A percentile compares a stretch with the other conserved stretches of the same genome.
phyloP scores from a whole-genome alignment of 2,888 invertebrate genomes.

The Acrocyrtus sp. region DNA sequence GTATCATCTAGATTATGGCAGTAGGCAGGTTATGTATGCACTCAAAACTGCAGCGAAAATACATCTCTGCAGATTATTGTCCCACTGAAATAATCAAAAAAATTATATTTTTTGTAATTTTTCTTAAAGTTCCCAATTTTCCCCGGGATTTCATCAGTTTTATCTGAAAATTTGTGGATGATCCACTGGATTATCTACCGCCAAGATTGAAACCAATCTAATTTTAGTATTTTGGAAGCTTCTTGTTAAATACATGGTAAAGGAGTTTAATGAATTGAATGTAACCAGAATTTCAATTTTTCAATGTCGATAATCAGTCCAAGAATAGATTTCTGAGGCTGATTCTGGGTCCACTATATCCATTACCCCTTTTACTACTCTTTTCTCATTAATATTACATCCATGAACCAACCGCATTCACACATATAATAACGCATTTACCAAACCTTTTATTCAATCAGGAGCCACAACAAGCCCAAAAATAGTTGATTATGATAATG shows the following conservation, averaged over 20 bases:
- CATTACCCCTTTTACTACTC: slow-evolving; percentile 25
- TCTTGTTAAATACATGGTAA: not conserved
- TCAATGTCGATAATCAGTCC: slow-evolving; percentile 20
- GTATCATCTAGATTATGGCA: too few species aligned
- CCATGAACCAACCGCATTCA: slow-evolving; percentile 29
- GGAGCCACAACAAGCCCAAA: slow-evolving; percentile 4
- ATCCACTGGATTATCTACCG: not conserved
- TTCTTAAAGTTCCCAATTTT: not conserved
- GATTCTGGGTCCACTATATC: too few species aligned
- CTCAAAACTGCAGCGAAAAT: too few species aligned
- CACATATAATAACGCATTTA: slow-evolving; percentile 17
- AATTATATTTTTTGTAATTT: not conserved
- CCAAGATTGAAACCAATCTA: not conserved
- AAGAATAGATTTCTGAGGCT: too few species aligned
- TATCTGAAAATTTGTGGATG: not conserved
- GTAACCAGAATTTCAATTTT: slow-evolving; percentile 42
- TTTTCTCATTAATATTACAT: slow-evolving; percentile 37
- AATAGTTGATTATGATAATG: slow-evolving; percentile 13
- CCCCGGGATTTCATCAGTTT: not conserved
- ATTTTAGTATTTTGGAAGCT: not conserved
- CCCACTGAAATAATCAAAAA: too few species aligned
- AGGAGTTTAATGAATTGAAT: slow-evolving; percentile 10
- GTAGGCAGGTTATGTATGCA: too few species aligned
- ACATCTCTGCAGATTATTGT: too few species aligned
- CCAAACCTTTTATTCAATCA: slow-evolving; percentile 25